A percentile compares a stretch with the other conserved stretches of the same genome.
These are phyloP conservation scores for Macheiramphus alcinus DNA, from an alignment of 2,113 vertebrate genomes.

Conservation along the genomic window DNA sequence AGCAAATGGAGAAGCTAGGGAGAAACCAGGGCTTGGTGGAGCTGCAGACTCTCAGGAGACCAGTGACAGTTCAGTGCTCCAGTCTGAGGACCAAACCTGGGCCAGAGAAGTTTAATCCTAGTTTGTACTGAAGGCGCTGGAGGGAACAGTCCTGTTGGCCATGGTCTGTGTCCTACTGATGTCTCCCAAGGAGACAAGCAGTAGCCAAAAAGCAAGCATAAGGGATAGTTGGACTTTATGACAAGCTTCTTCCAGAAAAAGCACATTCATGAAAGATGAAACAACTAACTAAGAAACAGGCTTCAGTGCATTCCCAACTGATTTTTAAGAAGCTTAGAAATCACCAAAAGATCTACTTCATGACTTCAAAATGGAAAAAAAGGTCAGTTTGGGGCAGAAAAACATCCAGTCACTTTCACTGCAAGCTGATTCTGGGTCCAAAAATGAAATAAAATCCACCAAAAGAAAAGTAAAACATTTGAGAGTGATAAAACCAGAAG, in stretches of 20 bases:
- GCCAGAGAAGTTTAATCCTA: neutral
- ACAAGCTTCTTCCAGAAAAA: neutral
- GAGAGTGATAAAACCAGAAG: neutral
- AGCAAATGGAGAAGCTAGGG: neutral
- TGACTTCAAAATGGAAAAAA: neutral
- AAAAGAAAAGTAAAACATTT: neutral
- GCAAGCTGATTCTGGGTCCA: neutral
- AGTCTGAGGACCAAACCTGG: neutral
- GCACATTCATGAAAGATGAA: neutral
- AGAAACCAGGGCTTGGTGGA: neutral
- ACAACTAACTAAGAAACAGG: neutral
- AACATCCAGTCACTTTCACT: neutral
- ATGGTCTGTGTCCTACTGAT: neutral
- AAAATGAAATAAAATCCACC: neutral
- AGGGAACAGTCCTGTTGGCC: neutral
- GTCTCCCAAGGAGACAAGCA: neutral
- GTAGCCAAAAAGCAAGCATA: neutral
- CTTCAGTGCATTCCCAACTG: neutral
- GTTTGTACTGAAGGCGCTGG: neutral
- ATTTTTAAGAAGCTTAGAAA: neutral
- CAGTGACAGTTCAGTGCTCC: neutral
- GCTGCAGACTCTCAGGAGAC: neutral
- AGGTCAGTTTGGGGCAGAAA: neutral
- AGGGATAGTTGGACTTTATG: neutral
- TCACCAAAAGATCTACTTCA: neutral